phyloP scores from a whole-genome alignment of 2,888 invertebrate species.

The Agriotes lineatus region DNA sequence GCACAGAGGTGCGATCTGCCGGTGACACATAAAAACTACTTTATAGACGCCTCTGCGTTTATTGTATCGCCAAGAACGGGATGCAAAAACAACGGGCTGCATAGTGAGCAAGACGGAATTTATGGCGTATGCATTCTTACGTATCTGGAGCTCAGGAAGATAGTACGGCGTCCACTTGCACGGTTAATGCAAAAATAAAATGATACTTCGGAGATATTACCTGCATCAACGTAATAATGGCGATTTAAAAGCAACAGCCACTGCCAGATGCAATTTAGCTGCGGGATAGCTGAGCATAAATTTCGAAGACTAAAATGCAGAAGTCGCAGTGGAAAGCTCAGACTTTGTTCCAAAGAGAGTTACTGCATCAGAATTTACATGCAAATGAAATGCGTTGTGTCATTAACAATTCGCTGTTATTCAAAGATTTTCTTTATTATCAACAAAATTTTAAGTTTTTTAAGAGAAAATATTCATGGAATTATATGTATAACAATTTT shows the following conservation, averaged over 20 bases:
- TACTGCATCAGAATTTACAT: too few relatives aligned
- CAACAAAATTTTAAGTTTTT: too few relatives aligned
- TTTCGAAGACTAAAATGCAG: too few relatives aligned
- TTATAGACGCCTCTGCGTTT: conserved; percentile 16
- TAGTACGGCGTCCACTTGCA: not conserved
- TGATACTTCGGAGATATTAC: not conserved
- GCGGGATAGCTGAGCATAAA: too few relatives aligned
- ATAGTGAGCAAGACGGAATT: not conserved
- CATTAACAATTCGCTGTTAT: too few relatives aligned
- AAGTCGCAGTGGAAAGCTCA: not conserved
- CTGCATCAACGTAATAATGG: not conserved
- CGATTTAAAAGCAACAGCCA: not conserved
- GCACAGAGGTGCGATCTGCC: conserved; percentile 11
- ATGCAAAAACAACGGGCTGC: not conserved
- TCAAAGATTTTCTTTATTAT: too few relatives aligned
- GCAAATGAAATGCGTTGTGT: too few relatives aligned
- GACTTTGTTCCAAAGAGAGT: too few relatives aligned
- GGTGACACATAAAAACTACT: conserved; percentile 18
- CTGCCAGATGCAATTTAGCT: not conserved
- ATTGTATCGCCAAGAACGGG: conserved; percentile 8
- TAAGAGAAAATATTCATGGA: too few relatives aligned
- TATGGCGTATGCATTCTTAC: not conserved
- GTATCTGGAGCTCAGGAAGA: not conserved
- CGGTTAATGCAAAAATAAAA: not conserved
- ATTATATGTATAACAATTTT: too few relatives aligned